A percentile compares a stretch with the other conserved stretches of the same genome.
These are phyloP conservation scores for Doris montereyensis DNA, from an alignment of 2,888 invertebrate genomes.

Conservation along the genomic window DNA sequence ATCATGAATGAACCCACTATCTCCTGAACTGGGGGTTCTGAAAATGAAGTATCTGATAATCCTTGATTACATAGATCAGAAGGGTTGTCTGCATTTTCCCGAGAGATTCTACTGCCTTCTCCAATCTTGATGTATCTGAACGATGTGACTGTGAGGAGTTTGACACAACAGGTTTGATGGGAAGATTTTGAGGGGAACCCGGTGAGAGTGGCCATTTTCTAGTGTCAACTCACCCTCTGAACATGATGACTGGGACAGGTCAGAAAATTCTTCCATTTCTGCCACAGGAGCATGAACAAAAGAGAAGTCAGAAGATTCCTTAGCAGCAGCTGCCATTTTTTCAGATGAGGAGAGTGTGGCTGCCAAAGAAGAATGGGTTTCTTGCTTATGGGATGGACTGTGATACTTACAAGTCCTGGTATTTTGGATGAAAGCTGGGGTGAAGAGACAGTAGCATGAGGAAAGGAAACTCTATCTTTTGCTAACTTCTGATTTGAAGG, in stretches of 20 bases:
- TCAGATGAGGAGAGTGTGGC: slow-evolving; percentile 11
- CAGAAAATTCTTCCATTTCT: slow-evolving; percentile 49
- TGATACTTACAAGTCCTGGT: slow-evolving; percentile 27
- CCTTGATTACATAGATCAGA: slow-evolving; percentile 38
- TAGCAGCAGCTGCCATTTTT: slow-evolving; percentile 25
- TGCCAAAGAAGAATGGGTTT: slow-evolving; percentile 12
- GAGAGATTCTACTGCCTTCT: slow-evolving; percentile 38
- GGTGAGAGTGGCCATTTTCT: slow-evolving; percentile 14
- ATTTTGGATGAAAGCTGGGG: slow-evolving; percentile 34
- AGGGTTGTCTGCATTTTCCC: slow-evolving; percentile 32
- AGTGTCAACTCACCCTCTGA: slow-evolving; percentile 43
- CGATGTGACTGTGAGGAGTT: not conserved
- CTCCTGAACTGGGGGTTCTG: slow-evolving; percentile 49
- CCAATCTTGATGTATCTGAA: slow-evolving; percentile 34
- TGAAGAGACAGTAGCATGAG: slow-evolving; percentile 13
- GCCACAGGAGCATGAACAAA: slow-evolving; percentile 48
- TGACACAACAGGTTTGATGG: not conserved
- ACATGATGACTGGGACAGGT: slow-evolving; percentile 48
- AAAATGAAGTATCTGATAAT: slow-evolving; percentile 31
- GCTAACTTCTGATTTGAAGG: slow-evolving; percentile 37
- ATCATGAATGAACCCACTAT: slow-evolving; percentile 48
- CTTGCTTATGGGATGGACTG: too few species aligned
- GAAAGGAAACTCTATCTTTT: not conserved
- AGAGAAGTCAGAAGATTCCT: slow-evolving; percentile 34
- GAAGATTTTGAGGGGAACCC: slow-evolving; percentile 32